Percentiles rank a stretch among this genome's conserved stretches.
These are phyloP conservation scores for Echinometra lucunter DNA, from an alignment of 53 echinoderm and acorn worm genomes.

Conservation along the genomic window DNA sequence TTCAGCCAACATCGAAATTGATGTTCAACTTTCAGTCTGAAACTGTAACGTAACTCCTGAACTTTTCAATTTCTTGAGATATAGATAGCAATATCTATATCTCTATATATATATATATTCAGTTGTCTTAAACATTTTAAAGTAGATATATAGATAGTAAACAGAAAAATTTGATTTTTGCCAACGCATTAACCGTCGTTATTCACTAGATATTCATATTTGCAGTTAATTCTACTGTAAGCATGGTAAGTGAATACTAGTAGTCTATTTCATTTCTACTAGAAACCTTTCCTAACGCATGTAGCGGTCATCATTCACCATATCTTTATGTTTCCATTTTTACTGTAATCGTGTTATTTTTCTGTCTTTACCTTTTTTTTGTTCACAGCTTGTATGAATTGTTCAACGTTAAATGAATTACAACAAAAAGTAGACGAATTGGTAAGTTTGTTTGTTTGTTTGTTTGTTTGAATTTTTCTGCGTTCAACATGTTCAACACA, in stretches of 20 bases:
- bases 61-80: not conserved
- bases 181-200: too few species aligned
- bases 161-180: too few species aligned
- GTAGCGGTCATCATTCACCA: too few species aligned
- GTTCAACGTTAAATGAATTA: constrained; percentile 81
- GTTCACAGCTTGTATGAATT: constrained; percentile 84
- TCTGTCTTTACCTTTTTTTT: constrained; percentile 11
- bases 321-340: not conserved
- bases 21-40: not conserved
- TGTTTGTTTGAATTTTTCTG: too few species aligned
- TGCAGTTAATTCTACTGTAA: too few species aligned
- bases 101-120: not conserved
- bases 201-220: too few species aligned
- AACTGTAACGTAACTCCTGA: too few species aligned
- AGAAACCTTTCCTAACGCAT: too few species aligned
- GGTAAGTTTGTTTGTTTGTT: constrained; percentile 76
- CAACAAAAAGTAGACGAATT: constrained; percentile 78
- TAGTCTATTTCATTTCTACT: too few species aligned
- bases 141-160: too few species aligned
- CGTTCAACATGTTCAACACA: too few species aligned
- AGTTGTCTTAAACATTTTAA: not conserved
- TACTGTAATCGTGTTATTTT: not conserved
- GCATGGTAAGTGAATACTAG: too few species aligned
- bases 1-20: not conserved
- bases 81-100: not conserved